Evolutionary conservation across 2,113 vertebrate species (phyloP), one percentile per base, ranked within the genome.

Genomic region (Nyctibius bracteatus): DNA sequence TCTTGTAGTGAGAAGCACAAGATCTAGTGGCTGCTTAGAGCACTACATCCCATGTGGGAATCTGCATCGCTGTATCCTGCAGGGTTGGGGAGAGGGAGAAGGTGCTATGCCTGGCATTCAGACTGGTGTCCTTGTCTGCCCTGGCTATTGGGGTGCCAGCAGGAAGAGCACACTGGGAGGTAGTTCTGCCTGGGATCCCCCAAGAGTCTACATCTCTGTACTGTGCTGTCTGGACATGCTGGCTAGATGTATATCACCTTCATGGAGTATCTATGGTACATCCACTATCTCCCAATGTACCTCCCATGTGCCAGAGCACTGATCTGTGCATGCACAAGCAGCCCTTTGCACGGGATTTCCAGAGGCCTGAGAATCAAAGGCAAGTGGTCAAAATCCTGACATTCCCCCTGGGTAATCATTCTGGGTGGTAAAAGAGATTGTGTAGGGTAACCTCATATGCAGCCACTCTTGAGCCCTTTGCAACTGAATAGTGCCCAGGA

Each of bases 271-370:
- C 59, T 46, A 15, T 23, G 54, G 25, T 62, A 74, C 28, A 14
- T 78, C 44, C 23, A 1, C 5, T 14, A 7, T 24, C 31, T 71
- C 33, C n/a, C 61, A 31, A 12, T 4, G 24, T 10, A 27, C 18
- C 25, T 44, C 72, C n/a, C 16, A 3, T 20, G 25, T 8, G 11
- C 59, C 57, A 51, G 35, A 63, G 44, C 0, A 0, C 74, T 72
- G 57, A 51, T 5, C 43, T 33, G 20, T 46, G 66, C 43, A 6
- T 4, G 24, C 47, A 59, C 28, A 57, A 37, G 9, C 31, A 74
- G 31, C 31, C 25, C 49, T 37, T 70, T 47, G 67, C 55, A 85
- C 0, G 2, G 37, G 52, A 47, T 65, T 82, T 82, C 41, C 54
- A 77, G 33, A 72, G 39, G 17, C 27, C 49, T 20, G 12, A 66